Percentiles rank a stretch among this genome's conserved stretches.
Conservation (phyloP, 2,113 vertebrate species). For the Chlamydotis undulata region DNA sequence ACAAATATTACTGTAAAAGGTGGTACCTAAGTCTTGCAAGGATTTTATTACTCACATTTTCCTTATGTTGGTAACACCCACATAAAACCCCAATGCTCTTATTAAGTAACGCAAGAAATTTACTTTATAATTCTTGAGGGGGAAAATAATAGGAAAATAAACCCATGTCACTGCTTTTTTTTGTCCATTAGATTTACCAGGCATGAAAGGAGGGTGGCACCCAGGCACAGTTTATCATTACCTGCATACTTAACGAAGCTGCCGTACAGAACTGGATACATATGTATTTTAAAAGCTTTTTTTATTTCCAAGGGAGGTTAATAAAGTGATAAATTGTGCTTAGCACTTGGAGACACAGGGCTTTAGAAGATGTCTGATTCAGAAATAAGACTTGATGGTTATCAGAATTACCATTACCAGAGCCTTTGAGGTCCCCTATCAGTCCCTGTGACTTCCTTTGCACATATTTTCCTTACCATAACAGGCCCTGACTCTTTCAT, state of each 20-base stretch:
- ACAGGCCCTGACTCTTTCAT: slow-evolving; percentile 12
- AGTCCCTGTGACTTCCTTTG: slow-evolving; percentile 58
- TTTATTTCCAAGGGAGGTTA: not conserved
- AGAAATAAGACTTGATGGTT: slow-evolving; percentile 49
- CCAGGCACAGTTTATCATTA: not conserved
- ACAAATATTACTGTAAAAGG: slow-evolving; percentile 66
- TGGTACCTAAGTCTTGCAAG: slow-evolving; percentile 42
- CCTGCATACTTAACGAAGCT: not conserved
- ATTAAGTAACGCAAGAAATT: slow-evolving; percentile 64
- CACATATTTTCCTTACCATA: slow-evolving; percentile 49
- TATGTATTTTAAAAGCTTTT: not conserved
- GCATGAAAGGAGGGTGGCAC: slow-evolving; percentile 41
- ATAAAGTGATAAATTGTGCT: slow-evolving; percentile 1
- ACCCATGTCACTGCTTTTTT: slow-evolving; percentile 11
- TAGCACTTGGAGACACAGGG: not conserved
- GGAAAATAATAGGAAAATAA: slow-evolving; percentile 70
- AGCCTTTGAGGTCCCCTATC: slow-evolving; percentile 45
- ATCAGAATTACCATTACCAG: slow-evolving; percentile 54
- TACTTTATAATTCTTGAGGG: slow-evolving; percentile 52
- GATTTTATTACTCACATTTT: slow-evolving; percentile 66
- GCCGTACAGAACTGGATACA: not conserved
- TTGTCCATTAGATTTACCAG: slow-evolving; percentile 47
- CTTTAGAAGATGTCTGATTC: slow-evolving; percentile 29
- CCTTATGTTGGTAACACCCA: slow-evolving; percentile 56
- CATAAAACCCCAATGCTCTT: slow-evolving; percentile 58